Evolutionary conservation across 2,797 vertebrate species (phyloP).

Genomic region (Platalea minor): DNA sequence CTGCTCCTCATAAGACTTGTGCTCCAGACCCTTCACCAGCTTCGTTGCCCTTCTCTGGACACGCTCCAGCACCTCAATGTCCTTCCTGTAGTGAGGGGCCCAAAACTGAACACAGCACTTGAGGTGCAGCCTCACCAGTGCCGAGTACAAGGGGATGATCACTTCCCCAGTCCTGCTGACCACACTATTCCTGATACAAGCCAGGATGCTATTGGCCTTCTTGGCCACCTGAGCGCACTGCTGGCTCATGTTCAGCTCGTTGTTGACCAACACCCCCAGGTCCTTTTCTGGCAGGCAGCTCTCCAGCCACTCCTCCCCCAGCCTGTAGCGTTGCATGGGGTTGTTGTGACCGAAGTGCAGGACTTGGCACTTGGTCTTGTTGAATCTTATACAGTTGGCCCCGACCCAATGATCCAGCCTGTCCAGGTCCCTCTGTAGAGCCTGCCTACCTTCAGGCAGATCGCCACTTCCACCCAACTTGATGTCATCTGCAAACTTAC

Average conservation of each 20-base stretch:
- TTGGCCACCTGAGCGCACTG: background rate
- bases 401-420: rapidly evolving
- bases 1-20: background rate
- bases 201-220: background rate
- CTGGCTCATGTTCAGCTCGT: background rate
- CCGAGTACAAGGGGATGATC: background rate
- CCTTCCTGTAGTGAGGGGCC: background rate
- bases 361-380: too few species aligned
- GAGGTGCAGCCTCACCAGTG: background rate
- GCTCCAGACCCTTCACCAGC: background rate
- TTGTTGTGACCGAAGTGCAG: background rate
- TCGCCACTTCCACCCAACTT: background rate
- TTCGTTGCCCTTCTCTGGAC: background rate
- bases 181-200: background rate
- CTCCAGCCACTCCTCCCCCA: background rate
- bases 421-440: background rate
- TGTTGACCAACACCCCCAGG: background rate
- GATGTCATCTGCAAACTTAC: background rate
- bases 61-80: rapidly evolving
- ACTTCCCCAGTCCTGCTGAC: background rate
- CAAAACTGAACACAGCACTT: background rate
- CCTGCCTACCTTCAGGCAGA: background rate
- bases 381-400: background rate
- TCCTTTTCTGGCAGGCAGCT: rapidly evolving
- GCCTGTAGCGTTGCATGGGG: background rate